phyloP scores from a whole-genome alignment of 1,140 invertebrate species.

The Andricus grossulariae region DNA sequence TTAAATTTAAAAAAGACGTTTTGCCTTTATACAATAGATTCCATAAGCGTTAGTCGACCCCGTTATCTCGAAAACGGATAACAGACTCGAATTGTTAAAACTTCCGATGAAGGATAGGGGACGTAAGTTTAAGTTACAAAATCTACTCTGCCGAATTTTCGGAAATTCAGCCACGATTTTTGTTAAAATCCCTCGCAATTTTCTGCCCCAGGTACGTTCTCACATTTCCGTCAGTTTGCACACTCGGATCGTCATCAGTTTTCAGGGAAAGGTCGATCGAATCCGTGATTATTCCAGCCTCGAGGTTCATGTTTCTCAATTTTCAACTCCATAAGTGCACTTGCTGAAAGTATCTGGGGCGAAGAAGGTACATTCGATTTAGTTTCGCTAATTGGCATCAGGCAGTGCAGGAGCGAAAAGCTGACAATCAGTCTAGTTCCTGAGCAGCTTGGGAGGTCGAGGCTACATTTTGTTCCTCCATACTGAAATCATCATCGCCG shows the following conservation, averaged over 20 bases:
- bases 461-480: slow-evolving; percentile 64
- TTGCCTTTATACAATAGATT: no score
- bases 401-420: slow-evolving; percentile 38
- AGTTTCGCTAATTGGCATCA: slow-evolving; percentile 52
- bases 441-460: slow-evolving; percentile 66
- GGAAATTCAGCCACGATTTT: background rate
- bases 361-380: slow-evolving; percentile 30
- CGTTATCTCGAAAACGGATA: slow-evolving; percentile 12
- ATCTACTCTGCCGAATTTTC: background rate
- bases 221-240: background rate
- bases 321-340: slow-evolving; percentile 47
- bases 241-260: background rate
- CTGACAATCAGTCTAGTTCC: slow-evolving; percentile 70
- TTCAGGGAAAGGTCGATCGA: background rate
- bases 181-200: background rate
- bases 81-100: background rate
- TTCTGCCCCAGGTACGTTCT: slow-evolving; percentile 17
- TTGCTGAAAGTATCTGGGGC: slow-evolving; percentile 63
- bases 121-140: slow-evolving; percentile 6
- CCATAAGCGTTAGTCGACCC: no score
- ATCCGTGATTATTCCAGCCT: slow-evolving; percentile 39
- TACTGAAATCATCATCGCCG: slow-evolving; percentile 72
- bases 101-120: background rate
- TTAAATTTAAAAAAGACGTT: background rate
- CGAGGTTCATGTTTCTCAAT: slow-evolving; percentile 19